Evolutionary conservation across 2,797 vertebrate genomes (phyloP), one percentile per base, ranked within the genome.

Genomic region (Sarcophilus harrisii): DNA sequence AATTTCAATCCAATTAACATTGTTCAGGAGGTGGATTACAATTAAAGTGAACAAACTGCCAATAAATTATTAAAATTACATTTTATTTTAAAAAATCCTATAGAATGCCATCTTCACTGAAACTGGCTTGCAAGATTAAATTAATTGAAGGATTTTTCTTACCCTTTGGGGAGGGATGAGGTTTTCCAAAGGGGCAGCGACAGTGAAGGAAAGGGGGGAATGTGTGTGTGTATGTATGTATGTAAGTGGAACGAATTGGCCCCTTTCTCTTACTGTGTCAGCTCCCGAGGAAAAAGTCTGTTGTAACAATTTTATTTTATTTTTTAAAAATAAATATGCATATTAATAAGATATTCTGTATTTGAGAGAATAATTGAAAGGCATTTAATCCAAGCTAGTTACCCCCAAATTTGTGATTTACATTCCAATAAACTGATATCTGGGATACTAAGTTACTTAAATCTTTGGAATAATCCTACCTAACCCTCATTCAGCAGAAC

Each of bases 1-100:
- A 97, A 98, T 96, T 97, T 97, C 96, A 96, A 96, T 92, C 95
- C 94, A 97, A 96, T 98, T 98, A 97, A 96, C 97, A 97, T 89
- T 96, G 62, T 92, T 97, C 93, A 90, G 94, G 95, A 96, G 96
- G 11, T 0, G 97, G 97, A 96, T 96, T 95, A 87, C 95, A 94
- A 96, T 96, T 95, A 93, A 98, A 97, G 98, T 91, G 94, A 97
- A 97, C 96, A 96, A 96, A 98, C 66, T 1, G 28, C 93, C 93
- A 95, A 96, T n/a, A 81, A 90, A 96, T 97, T 95, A 95, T 91
- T 96, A 93, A 95, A 96, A 93, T 54, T 66, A 49, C 73, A 45
- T 87, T 87, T 60, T 59, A 94, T 81, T 96, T 90, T 81, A 1
- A 96, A 91, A 96, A 95, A 92, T 3, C 28, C 2, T 1, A 95